Conservation (phyloP, 2,888 invertebrate species). For the Hoplodrina blanda region DNA sequence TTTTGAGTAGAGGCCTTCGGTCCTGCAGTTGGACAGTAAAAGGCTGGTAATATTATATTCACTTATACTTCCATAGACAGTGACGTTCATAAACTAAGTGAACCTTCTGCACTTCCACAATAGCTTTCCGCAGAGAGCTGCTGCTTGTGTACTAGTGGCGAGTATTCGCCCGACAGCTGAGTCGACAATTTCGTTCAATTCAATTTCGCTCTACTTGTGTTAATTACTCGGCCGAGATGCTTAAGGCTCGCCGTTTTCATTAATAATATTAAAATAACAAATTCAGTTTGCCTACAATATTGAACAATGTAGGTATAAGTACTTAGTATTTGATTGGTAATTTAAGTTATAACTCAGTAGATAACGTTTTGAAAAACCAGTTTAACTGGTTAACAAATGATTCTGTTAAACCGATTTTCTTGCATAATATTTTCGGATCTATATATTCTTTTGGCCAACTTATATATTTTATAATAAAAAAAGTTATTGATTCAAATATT, state of each 20-base stretch:
- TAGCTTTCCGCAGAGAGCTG: not conserved
- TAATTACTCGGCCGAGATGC: conserved; percentile 59
- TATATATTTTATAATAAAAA: no score
- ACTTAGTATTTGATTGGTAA: conserved; percentile 1
- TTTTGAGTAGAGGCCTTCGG: no score
- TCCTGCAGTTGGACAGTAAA: no score
- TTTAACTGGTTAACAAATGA: not conserved
- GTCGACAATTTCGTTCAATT: conserved; percentile 61
- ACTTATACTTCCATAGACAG: no score
- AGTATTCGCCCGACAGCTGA: conserved; percentile 46
- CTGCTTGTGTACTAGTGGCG: conserved; percentile 14
- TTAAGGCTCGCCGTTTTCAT: conserved; percentile 42
- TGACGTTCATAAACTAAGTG: not conserved
- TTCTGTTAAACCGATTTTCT: not conserved
- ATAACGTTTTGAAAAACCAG: not conserved
- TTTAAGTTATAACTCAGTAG: conserved; percentile 4
- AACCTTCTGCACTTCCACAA: conserved; percentile 2
- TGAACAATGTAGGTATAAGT: conserved; percentile 1
- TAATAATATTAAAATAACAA: conserved; percentile 32
- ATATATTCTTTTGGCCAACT: no score
- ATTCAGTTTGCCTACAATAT: conserved; percentile 13
- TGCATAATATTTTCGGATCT: not conserved
- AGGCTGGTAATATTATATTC: no score
- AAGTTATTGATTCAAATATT: no score
- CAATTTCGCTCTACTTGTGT: conserved; percentile 64